These are phyloP conservation scores for Eumacrocentrus americanus DNA, from an alignment of 2,888 invertebrate species.

Conservation along the genomic window DNA sequence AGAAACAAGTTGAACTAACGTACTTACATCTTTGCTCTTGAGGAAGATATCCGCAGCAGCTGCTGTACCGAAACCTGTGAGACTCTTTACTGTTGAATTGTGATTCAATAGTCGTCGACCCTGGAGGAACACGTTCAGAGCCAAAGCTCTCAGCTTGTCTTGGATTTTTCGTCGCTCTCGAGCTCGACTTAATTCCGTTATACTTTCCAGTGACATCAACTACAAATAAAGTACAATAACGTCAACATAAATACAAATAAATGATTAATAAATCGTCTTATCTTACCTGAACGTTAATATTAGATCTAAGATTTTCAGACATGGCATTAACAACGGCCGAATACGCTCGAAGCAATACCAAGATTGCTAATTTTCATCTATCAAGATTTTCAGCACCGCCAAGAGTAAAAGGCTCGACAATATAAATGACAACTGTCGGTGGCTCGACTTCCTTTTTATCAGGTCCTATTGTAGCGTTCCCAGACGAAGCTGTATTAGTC, in stretches of 20 bases:
- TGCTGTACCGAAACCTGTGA: slow-evolving; percentile 97
- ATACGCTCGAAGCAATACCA: slow-evolving; percentile 86
- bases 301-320: slow-evolving; percentile 78
- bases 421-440: slow-evolving; percentile 91
- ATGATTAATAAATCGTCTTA: too few relatives aligned
- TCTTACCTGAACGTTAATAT: slow-evolving; percentile 82
- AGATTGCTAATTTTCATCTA: slow-evolving; percentile 75
- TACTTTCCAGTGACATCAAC: slow-evolving; percentile 87
- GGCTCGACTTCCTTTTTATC: slow-evolving; percentile 83
- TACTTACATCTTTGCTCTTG: slow-evolving; percentile 85
- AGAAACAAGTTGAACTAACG: too few relatives aligned
- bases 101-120: slow-evolving; percentile 85
- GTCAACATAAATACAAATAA: not conserved
- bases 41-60: slow-evolving; percentile 90
- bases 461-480: slow-evolving; percentile 59
- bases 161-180: slow-evolving; percentile 69
- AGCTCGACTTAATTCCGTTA: slow-evolving; percentile 79
- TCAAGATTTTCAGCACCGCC: slow-evolving; percentile 75
- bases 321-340: slow-evolving; percentile 75
- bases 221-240: slow-evolving; percentile 57
- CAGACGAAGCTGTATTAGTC: slow-evolving; percentile 47
- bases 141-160: slow-evolving; percentile 81
- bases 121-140: slow-evolving; percentile 93
- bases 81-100: slow-evolving; percentile 82
- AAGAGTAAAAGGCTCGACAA: slow-evolving; percentile 94